These are phyloP conservation scores for Rhegmatorhina hoffmannsi DNA, from an alignment of 2,113 vertebrate genomes.

Conservation along the genomic window DNA sequence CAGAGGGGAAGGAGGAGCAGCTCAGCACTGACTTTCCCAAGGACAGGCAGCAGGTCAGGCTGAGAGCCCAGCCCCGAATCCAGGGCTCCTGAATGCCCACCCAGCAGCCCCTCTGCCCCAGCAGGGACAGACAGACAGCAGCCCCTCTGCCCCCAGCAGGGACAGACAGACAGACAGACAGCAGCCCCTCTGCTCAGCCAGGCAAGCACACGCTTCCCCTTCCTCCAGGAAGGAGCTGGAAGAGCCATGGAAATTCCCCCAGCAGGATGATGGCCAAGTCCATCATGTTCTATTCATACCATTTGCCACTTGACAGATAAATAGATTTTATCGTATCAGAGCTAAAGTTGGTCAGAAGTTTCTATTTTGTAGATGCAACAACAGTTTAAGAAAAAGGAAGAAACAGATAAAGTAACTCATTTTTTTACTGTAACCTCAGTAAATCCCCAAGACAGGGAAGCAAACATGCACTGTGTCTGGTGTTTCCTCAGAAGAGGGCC, in stretches of 20 bases:
- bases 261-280: neutral
- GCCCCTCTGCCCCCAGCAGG: neutral
- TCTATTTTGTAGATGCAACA: neutral
- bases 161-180: neutral
- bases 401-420: neutral
- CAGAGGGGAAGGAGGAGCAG: neutral
- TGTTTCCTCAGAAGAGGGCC: neutral
- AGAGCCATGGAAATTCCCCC: neutral
- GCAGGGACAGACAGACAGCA: neutral
- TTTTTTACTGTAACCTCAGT: neutral
- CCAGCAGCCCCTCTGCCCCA: neutral
- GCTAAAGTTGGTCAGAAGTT: neutral
- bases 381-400: neutral
- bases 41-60: neutral
- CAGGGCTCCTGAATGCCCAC: neutral
- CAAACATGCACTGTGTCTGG: neutral
- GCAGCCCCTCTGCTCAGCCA: neutral
- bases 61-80: neutral
- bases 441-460: neutral
- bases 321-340: rapidly evolving
- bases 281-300: neutral
- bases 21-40: neutral
- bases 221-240: neutral
- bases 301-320: neutral
- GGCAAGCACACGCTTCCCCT: neutral